Conservation (phyloP, 2,113 vertebrate genomes). For the Hirundichthys speculiger region DNA sequence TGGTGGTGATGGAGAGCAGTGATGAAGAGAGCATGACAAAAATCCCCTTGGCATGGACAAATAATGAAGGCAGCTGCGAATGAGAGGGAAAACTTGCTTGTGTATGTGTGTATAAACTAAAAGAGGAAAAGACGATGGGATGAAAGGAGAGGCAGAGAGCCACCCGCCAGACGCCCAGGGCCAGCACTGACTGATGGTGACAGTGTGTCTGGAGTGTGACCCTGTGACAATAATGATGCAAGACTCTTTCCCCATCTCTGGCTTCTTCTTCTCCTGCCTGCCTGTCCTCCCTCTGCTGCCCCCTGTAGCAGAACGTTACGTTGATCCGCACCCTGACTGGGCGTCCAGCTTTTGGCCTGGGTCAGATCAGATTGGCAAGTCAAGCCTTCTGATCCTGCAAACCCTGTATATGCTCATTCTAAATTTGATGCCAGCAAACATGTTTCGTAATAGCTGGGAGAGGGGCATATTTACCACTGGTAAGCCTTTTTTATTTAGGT, state of each 20-base stretch:
- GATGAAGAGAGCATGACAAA: constrained; percentile 49
- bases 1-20: constrained; percentile 38
- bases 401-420: background rate
- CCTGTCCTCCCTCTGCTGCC: constrained; percentile 18
- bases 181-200: constrained; percentile 61
- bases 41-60: constrained; percentile 43
- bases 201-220: constrained; percentile 60
- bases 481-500: too few species aligned
- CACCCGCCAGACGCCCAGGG: constrained; percentile 64
- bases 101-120: constrained; percentile 30
- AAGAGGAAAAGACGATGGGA: constrained; percentile 37
- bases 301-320: constrained; percentile 14
- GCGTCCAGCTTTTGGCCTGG: constrained; percentile 22
- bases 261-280: constrained; percentile 22
- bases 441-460: background rate
- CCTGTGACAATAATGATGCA: constrained; percentile 66
- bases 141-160: constrained; percentile 56
- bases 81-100: constrained; percentile 22
- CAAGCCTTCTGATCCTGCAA: constrained; percentile 13
- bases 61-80: constrained; percentile 25
- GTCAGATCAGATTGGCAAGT: constrained; percentile 33
- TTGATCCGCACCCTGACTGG: constrained; percentile 42
- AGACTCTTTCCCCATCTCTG: constrained; percentile 54
- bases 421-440: constrained; percentile 5
- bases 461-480: background rate